Evolutionary conservation across 2,888 invertebrate genomes (phyloP), one percentile per base, ranked within the genome.

Genomic region (Aleiodes leptofemur): DNA sequence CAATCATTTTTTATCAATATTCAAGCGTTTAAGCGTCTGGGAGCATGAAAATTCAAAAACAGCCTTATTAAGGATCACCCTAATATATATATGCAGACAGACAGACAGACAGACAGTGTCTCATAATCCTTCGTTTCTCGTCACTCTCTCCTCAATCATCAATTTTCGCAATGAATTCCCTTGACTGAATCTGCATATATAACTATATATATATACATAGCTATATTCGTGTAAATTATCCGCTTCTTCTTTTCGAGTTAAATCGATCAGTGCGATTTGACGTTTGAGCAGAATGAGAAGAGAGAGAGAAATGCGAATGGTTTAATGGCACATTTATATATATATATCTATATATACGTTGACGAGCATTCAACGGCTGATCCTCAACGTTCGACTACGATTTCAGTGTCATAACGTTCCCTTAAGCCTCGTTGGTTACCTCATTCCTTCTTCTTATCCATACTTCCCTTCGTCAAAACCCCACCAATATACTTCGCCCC

Each of bases 371-470:
- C 68, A 23, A 68, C 11, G 7, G 64, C 48, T 68, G 68, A 68
- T 68, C 68, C 68, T 53, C 68, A n/a, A 13, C 51, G 51, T 51
- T 51, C 68, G 51, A 68, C 68, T 68, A 31, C 68, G 34, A 68
- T 68, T 68, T 51, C 29, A 57, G 48, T 59, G 57, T 71, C 57
- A 71, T 71, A 71, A 71, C 50, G 50, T 71, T 68, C 51, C 50
- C 56, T 34, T 59, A 57, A 71, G 71, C 50, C 43, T 50, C 59
- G 43, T 31, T 71, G 48, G 57, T 48, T 59, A 57, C 29, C 59
- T 57, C 43, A 9, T 71, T 3, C 9, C 61, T 50, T 31, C 56
- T 72, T 75, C 59, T 55, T 59, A 66, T 53, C 64, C 75, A 69
- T 23, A 23, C n/a, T 23, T 69, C 69, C 75, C 23, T 55, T 23